A percentile compares a stretch with the other conserved stretches of the same genome.
Evolutionary conservation across 2,797 vertebrate species (phyloP).

Genomic region (Acrossocheilus wenchowensis): DNA sequence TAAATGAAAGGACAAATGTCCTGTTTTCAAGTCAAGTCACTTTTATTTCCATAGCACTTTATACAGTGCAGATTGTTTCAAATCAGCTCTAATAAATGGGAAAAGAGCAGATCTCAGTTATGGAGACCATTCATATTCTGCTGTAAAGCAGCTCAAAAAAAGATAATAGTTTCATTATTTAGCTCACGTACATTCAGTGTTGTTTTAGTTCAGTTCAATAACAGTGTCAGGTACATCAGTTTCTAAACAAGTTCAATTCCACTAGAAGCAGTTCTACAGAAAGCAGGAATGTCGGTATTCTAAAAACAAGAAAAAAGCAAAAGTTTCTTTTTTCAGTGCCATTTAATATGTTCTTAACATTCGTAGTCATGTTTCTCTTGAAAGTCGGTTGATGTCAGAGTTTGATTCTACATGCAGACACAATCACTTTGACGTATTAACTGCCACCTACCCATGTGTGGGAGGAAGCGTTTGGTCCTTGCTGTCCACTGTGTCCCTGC

Average conservation of each 20-base stretch:
- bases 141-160: background rate
- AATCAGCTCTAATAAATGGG: background rate
- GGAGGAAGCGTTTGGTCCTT: slow-evolving; percentile 64
- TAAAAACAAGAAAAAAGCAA: background rate
- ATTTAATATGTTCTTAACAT: slow-evolving; percentile 15
- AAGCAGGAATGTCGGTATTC: background rate
- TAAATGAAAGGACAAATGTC: background rate
- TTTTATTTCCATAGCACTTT: background rate
- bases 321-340: background rate
- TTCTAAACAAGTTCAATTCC: background rate
- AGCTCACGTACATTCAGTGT: background rate
- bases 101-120: background rate
- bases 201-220: background rate
- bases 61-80: background rate
- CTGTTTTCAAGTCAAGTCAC: background rate
- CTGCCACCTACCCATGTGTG: slow-evolving; percentile 62
- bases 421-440: slow-evolving; percentile 70
- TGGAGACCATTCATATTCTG: background rate
- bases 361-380: background rate
- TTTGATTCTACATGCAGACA: slow-evolving; percentile 45
- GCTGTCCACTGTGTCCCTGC: slow-evolving; percentile 66
- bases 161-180: background rate
- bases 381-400: slow-evolving; percentile 62
- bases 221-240: background rate
- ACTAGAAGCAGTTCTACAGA: background rate